phyloP scores from a whole-genome alignment of 2,888 invertebrate species.

The Synergus japonicus region DNA sequence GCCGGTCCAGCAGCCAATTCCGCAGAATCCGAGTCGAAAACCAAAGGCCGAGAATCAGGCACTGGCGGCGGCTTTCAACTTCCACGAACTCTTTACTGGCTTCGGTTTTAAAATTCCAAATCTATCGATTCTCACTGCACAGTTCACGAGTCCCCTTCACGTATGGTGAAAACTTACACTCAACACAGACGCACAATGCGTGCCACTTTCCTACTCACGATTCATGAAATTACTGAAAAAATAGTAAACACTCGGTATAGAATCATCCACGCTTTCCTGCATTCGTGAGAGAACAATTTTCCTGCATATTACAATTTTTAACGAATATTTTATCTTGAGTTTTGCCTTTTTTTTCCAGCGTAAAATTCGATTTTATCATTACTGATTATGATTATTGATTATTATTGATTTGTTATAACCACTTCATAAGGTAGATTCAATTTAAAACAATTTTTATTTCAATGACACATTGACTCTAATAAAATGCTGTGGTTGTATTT shows the following conservation, averaged over 20 bases:
- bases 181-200: slow-evolving; percentile 19
- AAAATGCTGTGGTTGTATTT: not conserved
- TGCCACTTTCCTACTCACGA: slow-evolving; percentile 26
- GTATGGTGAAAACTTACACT: not conserved
- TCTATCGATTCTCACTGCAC: slow-evolving; percentile 30
- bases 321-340: not conserved
- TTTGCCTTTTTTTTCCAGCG: too few relatives aligned
- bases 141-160: slow-evolving; percentile 36
- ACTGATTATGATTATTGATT: not conserved
- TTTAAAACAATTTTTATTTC: too few relatives aligned
- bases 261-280: not conserved
- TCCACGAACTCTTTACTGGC: slow-evolving; percentile 10
- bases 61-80: slow-evolving; percentile 12
- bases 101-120: slow-evolving; percentile 30
- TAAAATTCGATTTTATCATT: not conserved
- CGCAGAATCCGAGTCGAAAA: slow-evolving; percentile 10
- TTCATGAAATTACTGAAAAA: slow-evolving; percentile 2
- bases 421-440: too few relatives aligned
- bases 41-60: not conserved
- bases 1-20: slow-evolving; percentile 2
- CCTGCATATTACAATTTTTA: not conserved
- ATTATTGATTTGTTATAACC: not conserved
- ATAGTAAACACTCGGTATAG: slow-evolving; percentile 5
- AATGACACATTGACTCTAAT: not conserved
- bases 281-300: not conserved